Evolutionary conservation across 2,113 vertebrate genomes (phyloP).

Genomic region (Phainopepla nitens): DNA sequence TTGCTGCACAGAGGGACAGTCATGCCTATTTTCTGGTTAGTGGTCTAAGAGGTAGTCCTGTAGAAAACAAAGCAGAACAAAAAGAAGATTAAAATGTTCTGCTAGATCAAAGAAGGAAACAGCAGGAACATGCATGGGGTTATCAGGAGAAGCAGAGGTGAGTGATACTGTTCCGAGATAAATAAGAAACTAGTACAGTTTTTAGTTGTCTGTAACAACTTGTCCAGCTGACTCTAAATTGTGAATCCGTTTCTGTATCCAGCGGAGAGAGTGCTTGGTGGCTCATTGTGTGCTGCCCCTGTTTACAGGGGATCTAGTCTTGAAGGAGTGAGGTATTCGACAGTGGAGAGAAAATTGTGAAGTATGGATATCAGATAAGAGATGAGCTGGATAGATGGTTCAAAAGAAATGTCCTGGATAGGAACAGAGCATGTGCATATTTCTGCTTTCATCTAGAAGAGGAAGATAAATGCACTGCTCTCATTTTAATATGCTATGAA

Average conservation of each 20-base stretch:
- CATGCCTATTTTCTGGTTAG: neutral
- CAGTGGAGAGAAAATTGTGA: neutral
- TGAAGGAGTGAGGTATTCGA: neutral
- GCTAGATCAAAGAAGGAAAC: neutral
- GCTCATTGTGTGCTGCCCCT: neutral
- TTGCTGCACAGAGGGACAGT: neutral
- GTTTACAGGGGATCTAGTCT: neutral
- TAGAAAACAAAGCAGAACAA: neutral
- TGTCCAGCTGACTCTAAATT: neutral
- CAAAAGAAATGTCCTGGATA: neutral
- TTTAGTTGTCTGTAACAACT: neutral
- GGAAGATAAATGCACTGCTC: neutral
- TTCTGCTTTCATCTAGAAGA: neutral
- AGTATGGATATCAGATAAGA: neutral
- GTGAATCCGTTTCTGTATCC: neutral
- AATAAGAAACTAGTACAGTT: neutral
- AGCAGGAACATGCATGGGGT: neutral
- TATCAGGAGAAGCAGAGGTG: neutral
- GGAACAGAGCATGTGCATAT: neutral
- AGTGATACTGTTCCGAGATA: rapidly evolving
- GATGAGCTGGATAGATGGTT: neutral
- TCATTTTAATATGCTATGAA: neutral
- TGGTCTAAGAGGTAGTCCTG: neutral
- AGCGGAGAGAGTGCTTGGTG: neutral
- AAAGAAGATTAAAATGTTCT: neutral